Conservation (phyloP, 2,888 invertebrate genomes). For the Clusia tigrina region DNA sequence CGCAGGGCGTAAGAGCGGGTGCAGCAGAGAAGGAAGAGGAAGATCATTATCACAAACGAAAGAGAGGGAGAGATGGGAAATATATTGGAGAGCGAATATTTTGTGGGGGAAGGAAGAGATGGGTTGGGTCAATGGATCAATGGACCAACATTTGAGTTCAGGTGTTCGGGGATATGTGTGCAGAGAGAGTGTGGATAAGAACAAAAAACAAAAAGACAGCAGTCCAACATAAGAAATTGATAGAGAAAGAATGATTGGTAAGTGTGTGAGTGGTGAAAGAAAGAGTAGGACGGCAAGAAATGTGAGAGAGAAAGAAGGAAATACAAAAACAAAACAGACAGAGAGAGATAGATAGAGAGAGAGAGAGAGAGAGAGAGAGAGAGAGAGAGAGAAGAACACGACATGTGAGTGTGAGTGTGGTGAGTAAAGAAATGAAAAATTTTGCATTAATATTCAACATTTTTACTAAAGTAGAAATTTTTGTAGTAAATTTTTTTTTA, state of each 20-base stretch:
- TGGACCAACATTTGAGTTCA: not conserved
- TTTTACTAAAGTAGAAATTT: slow-evolving; percentile 32
- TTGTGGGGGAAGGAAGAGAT: not conserved
- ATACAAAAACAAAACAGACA: slow-evolving; percentile 26
- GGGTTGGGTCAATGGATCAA: not conserved
- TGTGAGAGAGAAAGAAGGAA: slow-evolving; percentile 18
- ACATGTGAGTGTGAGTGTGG: slow-evolving; percentile 43
- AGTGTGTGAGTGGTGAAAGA: not conserved
- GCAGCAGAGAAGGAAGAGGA: too few species aligned
- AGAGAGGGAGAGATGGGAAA: not conserved
- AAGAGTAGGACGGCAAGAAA: slow-evolving; percentile 16
- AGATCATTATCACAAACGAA: too few species aligned
- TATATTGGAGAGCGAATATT: not conserved
- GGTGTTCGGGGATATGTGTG: not conserved
- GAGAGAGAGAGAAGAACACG: slow-evolving; percentile 22
- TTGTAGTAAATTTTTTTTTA: slow-evolving; percentile 12
- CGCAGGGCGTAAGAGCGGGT: too few species aligned
- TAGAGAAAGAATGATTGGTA: not conserved
- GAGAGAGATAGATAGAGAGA: slow-evolving; percentile 14
- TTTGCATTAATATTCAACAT: slow-evolving; percentile 52
- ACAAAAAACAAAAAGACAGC: too few species aligned
- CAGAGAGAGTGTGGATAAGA: too few species aligned
- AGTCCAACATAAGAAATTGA: too few species aligned
- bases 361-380: slow-evolving; percentile 13
- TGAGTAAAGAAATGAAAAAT: slow-evolving; percentile 54